Conservation (phyloP, 2,113 vertebrate genomes). For the Clarias batrachus region DNA sequence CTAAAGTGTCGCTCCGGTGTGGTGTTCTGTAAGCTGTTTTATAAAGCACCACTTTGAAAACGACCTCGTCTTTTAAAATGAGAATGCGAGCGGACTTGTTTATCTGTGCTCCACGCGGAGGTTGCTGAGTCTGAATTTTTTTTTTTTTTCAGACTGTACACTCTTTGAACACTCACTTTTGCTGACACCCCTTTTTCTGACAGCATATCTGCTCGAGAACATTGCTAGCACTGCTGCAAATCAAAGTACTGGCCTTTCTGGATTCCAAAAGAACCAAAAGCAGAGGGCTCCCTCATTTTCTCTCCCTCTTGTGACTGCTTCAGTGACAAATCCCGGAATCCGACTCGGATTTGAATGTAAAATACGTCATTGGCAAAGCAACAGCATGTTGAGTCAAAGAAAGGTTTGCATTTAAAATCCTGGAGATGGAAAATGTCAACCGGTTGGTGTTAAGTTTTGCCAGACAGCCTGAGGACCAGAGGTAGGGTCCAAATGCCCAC, state of each 20-base stretch:
- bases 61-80: not conserved
- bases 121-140: slow-evolving; percentile 31
- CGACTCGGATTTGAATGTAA: slow-evolving; percentile 15
- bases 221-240: slow-evolving; percentile 3
- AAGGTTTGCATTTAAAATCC: slow-evolving; percentile 26
- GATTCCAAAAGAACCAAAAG: slow-evolving; percentile 1
- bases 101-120: not conserved
- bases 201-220: slow-evolving; percentile 17
- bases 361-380: slow-evolving; percentile 35
- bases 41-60: slow-evolving; percentile 2
- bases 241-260: not conserved
- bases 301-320: slow-evolving; percentile 9
- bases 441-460: slow-evolving; percentile 24
- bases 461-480: slow-evolving; percentile 30
- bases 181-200: slow-evolving; percentile 17
- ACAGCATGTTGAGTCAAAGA: slow-evolving; percentile 20
- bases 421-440: slow-evolving; percentile 40
- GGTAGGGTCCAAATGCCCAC: slow-evolving; percentile 7
- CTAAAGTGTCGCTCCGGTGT: not conserved
- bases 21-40: slow-evolving; percentile 23
- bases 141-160: not conserved
- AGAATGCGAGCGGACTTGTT: not conserved
- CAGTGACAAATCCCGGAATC: slow-evolving; percentile 23
- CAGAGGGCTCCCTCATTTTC: not conserved
- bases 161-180: slow-evolving; percentile 7